phyloP scores from a whole-genome alignment of 2,113 vertebrate species.

The Ameiurus melas region DNA sequence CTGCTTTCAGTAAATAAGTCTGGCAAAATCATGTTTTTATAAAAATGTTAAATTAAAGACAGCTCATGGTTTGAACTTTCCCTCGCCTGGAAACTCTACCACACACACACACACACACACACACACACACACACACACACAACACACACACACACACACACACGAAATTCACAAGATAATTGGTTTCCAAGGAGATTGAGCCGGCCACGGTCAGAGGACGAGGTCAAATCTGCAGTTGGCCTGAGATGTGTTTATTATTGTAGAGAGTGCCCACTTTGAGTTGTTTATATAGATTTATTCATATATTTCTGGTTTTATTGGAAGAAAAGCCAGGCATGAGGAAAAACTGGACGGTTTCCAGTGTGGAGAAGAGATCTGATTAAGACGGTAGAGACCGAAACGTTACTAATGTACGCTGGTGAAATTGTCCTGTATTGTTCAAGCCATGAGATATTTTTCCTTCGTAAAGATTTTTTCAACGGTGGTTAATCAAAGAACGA shows the following conservation, averaged over 20 bases:
- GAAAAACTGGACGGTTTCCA: slow-evolving; percentile 38
- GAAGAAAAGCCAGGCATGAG: slow-evolving; percentile 62
- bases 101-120: slow-evolving; percentile 55
- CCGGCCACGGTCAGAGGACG: slow-evolving; percentile 68
- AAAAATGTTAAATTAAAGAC: not conserved
- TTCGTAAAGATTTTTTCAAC: not conserved
- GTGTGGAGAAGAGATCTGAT: not conserved
- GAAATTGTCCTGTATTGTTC: not conserved
- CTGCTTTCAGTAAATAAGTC: not conserved
- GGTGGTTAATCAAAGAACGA: not conserved
- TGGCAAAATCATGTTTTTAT: not conserved
- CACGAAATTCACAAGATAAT: slow-evolving; percentile 68
- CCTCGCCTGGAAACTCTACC: slow-evolving; percentile 59
- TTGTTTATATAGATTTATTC: slow-evolving; percentile 59
- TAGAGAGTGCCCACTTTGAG: slow-evolving; percentile 69
- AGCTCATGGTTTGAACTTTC: slow-evolving; percentile 4
- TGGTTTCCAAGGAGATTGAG: slow-evolving; percentile 74
- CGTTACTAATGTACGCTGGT: not conserved
- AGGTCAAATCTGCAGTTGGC: slow-evolving; percentile 67
- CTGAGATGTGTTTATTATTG: slow-evolving; percentile 70
- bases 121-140: slow-evolving; percentile 55
- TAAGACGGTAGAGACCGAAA: not conserved
- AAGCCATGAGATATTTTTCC: not conserved
- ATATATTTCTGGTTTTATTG: slow-evolving; percentile 68
- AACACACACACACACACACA: slow-evolving; percentile 49